Evolutionary conservation across 2,888 invertebrate species (phyloP).

Genomic region (Lamproptera curius): DNA sequence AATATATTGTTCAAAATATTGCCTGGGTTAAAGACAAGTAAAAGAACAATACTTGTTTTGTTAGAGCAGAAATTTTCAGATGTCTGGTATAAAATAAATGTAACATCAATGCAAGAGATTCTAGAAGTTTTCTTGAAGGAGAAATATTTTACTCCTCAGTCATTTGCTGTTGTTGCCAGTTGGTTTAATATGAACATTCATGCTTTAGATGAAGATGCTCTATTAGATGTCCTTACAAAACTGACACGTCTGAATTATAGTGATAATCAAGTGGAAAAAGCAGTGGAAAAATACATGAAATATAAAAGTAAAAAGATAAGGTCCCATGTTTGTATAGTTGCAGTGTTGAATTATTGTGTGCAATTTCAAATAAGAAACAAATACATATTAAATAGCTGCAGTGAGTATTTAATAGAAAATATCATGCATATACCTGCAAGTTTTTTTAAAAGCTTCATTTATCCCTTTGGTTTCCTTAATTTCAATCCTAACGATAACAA

Average conservation of each 20-base stretch:
- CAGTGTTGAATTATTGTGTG: constrained; percentile 80
- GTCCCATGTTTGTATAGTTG: constrained; percentile 76
- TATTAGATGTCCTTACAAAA: constrained; percentile 73
- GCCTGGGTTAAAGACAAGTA: constrained; percentile 78
- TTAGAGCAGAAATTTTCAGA: constrained; percentile 77
- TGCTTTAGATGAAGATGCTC: constrained; percentile 75
- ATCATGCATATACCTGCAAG: constrained; percentile 65
- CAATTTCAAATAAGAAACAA: constrained; percentile 77
- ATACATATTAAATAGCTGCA: constrained; percentile 76
- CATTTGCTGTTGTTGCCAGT: constrained; percentile 58
- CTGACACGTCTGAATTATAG: constrained; percentile 75
- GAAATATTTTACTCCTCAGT: constrained; percentile 59
- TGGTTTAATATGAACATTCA: constrained; percentile 82
- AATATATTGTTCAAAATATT: constrained; percentile 76
- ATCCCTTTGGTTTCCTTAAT: constrained; percentile 80
- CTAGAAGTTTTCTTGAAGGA: constrained; percentile 57
- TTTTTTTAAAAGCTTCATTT: constrained; percentile 76
- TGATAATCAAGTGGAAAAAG: constrained; percentile 75
- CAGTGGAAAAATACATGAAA: constrained; percentile 80
- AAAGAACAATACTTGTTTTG: constrained; percentile 74
- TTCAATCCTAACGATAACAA: constrained; percentile 69
- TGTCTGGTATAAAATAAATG: constrained; percentile 76
- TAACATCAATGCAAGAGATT: constrained; percentile 67
- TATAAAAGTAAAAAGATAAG: constrained; percentile 65
- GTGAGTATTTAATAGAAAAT: constrained; percentile 75